A percentile compares a stretch with the other conserved stretches of the same genome.
Conservation (phyloP, 2,888 invertebrate genomes). For the Aspidiotus rigidus region DNA sequence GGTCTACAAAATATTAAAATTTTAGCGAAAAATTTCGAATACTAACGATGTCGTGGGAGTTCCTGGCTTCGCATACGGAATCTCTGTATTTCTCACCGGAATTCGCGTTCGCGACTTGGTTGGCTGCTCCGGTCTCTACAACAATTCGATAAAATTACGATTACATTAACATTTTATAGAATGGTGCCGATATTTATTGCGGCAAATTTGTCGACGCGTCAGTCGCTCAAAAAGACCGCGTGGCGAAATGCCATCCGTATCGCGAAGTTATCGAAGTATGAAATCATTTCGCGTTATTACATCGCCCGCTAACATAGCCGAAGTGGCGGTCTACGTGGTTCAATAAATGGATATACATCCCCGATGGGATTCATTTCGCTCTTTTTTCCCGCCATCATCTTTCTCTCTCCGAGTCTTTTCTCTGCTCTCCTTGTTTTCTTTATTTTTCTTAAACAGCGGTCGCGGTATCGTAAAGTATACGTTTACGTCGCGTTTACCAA, state of each 20-base stretch:
- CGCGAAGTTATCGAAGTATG: conserved; percentile 4
- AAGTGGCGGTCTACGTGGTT: neutral
- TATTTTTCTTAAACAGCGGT: neutral
- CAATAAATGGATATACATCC: conserved; percentile 2
- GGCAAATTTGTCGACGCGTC: neutral
- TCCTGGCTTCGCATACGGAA: conserved; percentile 24
- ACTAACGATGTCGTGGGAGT: conserved; percentile 24
- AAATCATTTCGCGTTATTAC: conserved; percentile 2
- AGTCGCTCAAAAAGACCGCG: neutral
- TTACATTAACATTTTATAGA: neutral
- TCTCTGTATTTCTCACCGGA: conserved; percentile 27
- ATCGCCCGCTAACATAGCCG: too few relatives aligned
- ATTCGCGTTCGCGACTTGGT: conserved; percentile 12
- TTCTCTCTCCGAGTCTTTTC: neutral
- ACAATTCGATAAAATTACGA: conserved; percentile 3
- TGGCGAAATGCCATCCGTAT: neutral
- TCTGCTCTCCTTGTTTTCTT: too few relatives aligned
- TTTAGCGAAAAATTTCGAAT: neutral
- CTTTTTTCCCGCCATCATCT: neutral
- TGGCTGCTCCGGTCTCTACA: conserved; percentile 24
- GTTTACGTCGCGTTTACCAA: conserved; percentile 4
- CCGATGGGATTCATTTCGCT: conserved; percentile 1
- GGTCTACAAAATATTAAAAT: too few relatives aligned
- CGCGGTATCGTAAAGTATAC: neutral
- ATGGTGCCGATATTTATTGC: neutral